These are phyloP conservation scores for Oryzias celebensis DNA, from an alignment of 2,113 vertebrate species.

Conservation along the genomic window DNA sequence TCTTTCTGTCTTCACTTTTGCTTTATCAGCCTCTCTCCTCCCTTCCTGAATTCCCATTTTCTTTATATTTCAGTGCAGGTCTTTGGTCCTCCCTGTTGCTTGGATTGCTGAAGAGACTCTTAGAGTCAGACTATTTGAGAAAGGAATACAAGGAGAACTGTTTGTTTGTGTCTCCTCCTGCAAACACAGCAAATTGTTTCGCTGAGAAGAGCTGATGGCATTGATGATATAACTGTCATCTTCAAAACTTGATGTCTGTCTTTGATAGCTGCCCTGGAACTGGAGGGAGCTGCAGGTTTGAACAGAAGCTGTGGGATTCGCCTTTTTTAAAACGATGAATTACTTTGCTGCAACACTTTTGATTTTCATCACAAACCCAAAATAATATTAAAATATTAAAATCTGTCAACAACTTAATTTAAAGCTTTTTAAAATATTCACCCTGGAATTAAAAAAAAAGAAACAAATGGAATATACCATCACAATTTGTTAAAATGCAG, in stretches of 20 bases:
- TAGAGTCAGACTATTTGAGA: constrained; percentile 37
- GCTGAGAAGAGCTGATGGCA: constrained; percentile 53
- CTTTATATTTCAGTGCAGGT: constrained; percentile 29
- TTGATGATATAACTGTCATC: constrained; percentile 68
- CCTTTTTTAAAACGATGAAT: constrained; percentile 29
- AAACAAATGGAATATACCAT: constrained; percentile 10
- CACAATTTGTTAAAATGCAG: constrained; percentile 21
- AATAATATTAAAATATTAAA: constrained; percentile 30
- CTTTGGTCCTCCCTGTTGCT: constrained; percentile 31
- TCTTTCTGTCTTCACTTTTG: constrained; percentile 50
- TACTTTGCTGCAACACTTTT: constrained; percentile 28
- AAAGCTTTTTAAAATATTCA: no score
- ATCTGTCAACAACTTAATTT: no score
- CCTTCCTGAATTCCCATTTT: constrained; percentile 49
- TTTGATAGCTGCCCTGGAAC: constrained; percentile 47
- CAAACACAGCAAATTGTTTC: constrained; percentile 63
- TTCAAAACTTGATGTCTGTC: constrained; percentile 60
- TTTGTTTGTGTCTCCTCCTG: constrained; percentile 65
- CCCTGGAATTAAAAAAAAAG: background rate
- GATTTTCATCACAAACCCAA: constrained; percentile 27
- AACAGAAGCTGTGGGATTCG: constrained; percentile 23
- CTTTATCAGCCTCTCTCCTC: constrained; percentile 43
- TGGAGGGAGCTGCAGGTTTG: constrained; percentile 31
- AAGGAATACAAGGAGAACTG: constrained; percentile 59
- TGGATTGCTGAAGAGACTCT: constrained; percentile 37